Base-by-base conservation (phyloP, 2,888 invertebrate species). In the Harpagoxenus sublaevis region DNA sequence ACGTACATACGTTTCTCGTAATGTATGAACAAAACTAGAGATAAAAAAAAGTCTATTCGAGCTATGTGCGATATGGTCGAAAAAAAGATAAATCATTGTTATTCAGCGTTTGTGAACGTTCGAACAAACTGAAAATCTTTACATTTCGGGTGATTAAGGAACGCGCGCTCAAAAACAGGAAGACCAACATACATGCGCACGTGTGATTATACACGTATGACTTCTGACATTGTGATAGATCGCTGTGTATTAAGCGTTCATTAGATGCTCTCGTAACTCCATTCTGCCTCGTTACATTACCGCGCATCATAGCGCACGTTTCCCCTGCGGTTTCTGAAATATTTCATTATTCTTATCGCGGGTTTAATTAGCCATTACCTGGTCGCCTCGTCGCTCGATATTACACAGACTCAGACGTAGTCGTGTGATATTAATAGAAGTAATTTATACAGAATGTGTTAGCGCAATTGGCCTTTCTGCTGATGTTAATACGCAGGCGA, bases 331-430 rank as follows among this genome's bases (percentile, higher is more conserved):
- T 3, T 78, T 57, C 3, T 71, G 9, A 81, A 79, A 81, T 62
- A 70, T 71, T 66, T 71, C 48, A 71, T 79, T 70, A 70, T 81
- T 71, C 79, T 81, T 81, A 71, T 71, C 71, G 39, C 71, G 48
- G 23, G 48, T 62, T 81, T 81, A 71, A 79, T 79, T 79, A 79
- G 70, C 48, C 60, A 70, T 51, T 71, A 79, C 12, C 18, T 10
- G 23, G 39, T 31, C 57, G 18, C n/a, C 39, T 42, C 45, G 18
- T 60, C 60, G 39, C 60, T 60, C 60, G 48, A 48, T 78, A 55
- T 75, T 42, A 63, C n/a, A 35, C 45, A 31, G 28, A 39, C 23
- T 23, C 48, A 23, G 18, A 35, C 23, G 5, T 60, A 48, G 23
- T 15, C 23, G 48, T 23, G 48, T n/a, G 48, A 48, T 57, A 57